Evolutionary conservation across 1,140 invertebrate genomes (phyloP), one percentile per base, ranked within the genome.

Genomic region (Panagrolaimus sp.): DNA sequence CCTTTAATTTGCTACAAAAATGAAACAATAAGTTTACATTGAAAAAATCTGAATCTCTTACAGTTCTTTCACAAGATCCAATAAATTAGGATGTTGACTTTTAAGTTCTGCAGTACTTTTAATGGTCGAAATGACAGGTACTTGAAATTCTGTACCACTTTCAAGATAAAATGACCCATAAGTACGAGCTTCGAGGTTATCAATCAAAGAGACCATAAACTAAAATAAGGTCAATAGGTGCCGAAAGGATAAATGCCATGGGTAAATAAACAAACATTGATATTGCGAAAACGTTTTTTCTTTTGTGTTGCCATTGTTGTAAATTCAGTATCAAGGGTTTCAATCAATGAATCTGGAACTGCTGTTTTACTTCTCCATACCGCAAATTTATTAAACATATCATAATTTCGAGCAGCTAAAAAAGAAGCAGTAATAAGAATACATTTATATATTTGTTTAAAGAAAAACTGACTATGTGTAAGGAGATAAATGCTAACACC

Each of bases 61-160:
- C 52, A 58, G 24, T 21, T 67, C 69, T 43, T 70, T 70, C 21
- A 70, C 44, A 3, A 70, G 32, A 12, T 15, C 46, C 9, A 67
- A 44, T 12, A 72, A 69, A 43, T 72, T 66, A 24, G 71, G 68
- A 48, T 70, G 70, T 24, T 70, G 43, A 3, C 38, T 52, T 38
- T 62, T 65, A 3, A 72, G 52, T 52, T 43, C 44, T 14, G 63
- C 47, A 14, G 64, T 46, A 43, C 65, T 17, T 14, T 71, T 47
- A 21, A 72, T 10, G 4, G 44, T 58, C n/a, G 69, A 38, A 10
- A 69, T 64, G 17, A 63, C 43, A 7, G 68, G 47, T 3, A 69
- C 45, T 62, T 63, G 62, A n/a, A 72, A 32, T 46, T 9, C 48
- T 24, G 14, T 28, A 15, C 26, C 43, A 44, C n/a, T n/a, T 15